Percentiles rank a stretch among this genome's conserved stretches.
These are phyloP conservation scores for Drosophila novamexicana DNA, from an alignment of 1,140 invertebrate genomes.

Conservation along the genomic window DNA sequence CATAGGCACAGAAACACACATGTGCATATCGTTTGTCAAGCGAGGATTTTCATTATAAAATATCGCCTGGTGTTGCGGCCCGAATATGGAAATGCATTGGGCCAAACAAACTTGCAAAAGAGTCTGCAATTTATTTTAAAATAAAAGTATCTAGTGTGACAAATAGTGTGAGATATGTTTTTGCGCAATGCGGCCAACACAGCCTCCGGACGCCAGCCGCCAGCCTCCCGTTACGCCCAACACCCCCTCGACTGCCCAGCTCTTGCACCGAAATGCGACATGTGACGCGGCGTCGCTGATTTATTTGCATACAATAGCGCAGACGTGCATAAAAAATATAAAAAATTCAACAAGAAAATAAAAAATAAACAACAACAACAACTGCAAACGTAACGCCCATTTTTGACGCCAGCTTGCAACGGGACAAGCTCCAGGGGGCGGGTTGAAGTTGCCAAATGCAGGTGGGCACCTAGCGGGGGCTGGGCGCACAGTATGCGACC, in stretches of 20 bases:
- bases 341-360: conserved; percentile 24
- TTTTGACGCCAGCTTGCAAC: conserved; percentile 67
- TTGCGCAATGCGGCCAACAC: conserved; percentile 69
- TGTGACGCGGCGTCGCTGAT: conserved; percentile 77
- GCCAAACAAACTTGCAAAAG: conserved; percentile 65
- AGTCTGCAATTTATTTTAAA: conserved; percentile 81
- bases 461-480: not conserved
- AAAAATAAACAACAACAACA: conserved; percentile 19
- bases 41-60: conserved; percentile 83
- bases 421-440: conserved; percentile 31
- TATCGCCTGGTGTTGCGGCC: conserved; percentile 54
- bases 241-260: not conserved
- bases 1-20: conserved; percentile 17
- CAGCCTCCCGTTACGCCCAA: conserved; percentile 12
- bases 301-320: conserved; percentile 83
- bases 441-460: conserved; percentile 50
- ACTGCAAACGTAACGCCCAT: conserved; percentile 61
- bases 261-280: conserved; percentile 52
- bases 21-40: conserved; percentile 49
- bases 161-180: conserved; percentile 82
- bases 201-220: not conserved
- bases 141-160: conserved; percentile 80
- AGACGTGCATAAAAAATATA: conserved; percentile 52
- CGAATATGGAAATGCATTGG: conserved; percentile 47
- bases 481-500: conserved; percentile 10